A percentile compares a stretch with the other conserved stretches of the same genome.
phyloP scores from a whole-genome alignment of 1,140 invertebrate species.

The Tetraneura akinire region DNA sequence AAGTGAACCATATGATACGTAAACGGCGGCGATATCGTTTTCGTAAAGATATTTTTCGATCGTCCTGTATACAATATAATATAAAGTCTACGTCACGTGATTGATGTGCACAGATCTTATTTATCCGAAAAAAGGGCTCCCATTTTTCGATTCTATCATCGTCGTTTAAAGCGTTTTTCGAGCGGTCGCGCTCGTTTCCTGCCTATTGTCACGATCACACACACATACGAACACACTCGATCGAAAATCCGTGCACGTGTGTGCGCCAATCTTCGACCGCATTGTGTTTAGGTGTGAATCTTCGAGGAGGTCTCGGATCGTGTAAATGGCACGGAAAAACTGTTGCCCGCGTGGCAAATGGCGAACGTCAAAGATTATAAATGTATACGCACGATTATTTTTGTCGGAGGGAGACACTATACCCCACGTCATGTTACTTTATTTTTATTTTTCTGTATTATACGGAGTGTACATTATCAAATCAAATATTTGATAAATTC shows the following conservation, averaged over 20 bases:
- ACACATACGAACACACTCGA: neutral
- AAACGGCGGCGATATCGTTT: too few relatives aligned
- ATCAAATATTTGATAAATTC: too few relatives aligned
- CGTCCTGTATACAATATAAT: too few relatives aligned
- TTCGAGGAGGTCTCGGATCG: neutral
- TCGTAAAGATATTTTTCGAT: too few relatives aligned
- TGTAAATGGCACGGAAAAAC: constrained; percentile 18
- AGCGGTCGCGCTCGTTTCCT: constrained; percentile 33
- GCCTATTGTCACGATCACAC: neutral
- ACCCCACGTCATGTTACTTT: too few relatives aligned
- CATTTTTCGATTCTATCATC: too few relatives aligned
- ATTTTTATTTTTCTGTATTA: too few relatives aligned
- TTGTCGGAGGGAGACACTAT: too few relatives aligned
- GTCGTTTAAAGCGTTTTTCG: neutral
- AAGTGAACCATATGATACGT: too few relatives aligned
- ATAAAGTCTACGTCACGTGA: neutral
- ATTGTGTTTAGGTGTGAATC: constrained; percentile 9
- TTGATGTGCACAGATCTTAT: constrained; percentile 23
- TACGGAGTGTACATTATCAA: too few relatives aligned
- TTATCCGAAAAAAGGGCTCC: constrained; percentile 25
- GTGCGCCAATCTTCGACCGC: neutral
- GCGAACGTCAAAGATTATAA: constrained; percentile 3
- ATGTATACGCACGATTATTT: neutral
- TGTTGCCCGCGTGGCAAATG: neutral
- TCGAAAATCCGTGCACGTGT: neutral